These are phyloP conservation scores for Tetanocera ferruginea DNA, from an alignment of 2,888 invertebrate species.

Conservation along the genomic window DNA sequence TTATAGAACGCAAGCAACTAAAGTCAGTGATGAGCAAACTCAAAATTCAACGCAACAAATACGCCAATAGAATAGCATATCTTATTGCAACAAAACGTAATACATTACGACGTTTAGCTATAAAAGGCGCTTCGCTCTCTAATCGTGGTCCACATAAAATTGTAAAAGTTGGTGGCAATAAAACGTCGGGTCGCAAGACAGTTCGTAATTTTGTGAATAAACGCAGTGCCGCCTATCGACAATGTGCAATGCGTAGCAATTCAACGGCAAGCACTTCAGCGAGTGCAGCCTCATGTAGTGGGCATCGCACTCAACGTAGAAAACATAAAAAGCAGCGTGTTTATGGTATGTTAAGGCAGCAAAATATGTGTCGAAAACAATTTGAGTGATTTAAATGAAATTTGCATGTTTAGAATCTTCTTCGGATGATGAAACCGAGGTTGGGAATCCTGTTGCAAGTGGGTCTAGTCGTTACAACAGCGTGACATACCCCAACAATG, in stretches of 20 bases:
- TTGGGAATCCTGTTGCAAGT: slow-evolving; percentile 42
- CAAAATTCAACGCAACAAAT: slow-evolving; percentile 69
- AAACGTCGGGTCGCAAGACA: neutral
- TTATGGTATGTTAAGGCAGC: slow-evolving; percentile 28
- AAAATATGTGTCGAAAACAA: neutral
- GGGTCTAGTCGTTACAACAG: slow-evolving; percentile 49
- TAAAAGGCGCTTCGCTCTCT: slow-evolving; percentile 71
- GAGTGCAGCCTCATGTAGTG: slow-evolving; percentile 16
- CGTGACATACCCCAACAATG: slow-evolving; percentile 68
- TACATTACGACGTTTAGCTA: slow-evolving; percentile 76
- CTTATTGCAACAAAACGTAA: slow-evolving; percentile 81
- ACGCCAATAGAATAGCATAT: slow-evolving; percentile 79
- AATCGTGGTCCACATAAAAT: slow-evolving; percentile 57
- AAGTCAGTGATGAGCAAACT: slow-evolving; percentile 68
- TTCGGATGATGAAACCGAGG: slow-evolving; percentile 48
- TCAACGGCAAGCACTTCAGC: slow-evolving; percentile 42
- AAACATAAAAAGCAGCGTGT: slow-evolving; percentile 50
- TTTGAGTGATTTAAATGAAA: slow-evolving; percentile 8
- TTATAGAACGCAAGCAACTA: slow-evolving; percentile 68
- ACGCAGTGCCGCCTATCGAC: slow-evolving; percentile 36
- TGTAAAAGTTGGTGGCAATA: slow-evolving; percentile 43
- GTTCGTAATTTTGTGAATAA: slow-evolving; percentile 37
- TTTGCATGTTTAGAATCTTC: slow-evolving; percentile 37
- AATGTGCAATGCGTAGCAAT: slow-evolving; percentile 9
- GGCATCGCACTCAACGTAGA: slow-evolving; percentile 46